Evolutionary conservation across 2,113 vertebrate genomes (phyloP).

Genomic region (Mugil cephalus): DNA sequence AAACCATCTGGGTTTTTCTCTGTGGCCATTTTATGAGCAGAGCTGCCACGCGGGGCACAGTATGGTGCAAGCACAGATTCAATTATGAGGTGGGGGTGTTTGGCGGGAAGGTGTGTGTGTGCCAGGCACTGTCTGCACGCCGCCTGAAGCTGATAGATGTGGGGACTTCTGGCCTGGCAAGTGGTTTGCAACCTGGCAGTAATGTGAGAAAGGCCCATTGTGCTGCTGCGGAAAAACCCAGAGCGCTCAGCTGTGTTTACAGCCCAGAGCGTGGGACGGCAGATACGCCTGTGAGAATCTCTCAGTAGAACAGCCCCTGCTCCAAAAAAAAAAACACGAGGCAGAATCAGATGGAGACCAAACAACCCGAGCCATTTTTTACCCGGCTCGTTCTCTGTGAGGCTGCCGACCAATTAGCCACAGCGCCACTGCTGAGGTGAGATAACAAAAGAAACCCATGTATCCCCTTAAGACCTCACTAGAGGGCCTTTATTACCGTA

Average conservation of each 20-base stretch:
- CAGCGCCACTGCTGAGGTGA: constrained; percentile 61
- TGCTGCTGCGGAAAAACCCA: constrained; percentile 45
- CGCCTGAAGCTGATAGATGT: constrained; percentile 67
- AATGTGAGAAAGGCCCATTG: constrained; percentile 58
- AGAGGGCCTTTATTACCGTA: constrained; percentile 74
- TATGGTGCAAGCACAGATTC: constrained; percentile 64
- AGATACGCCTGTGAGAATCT: constrained; percentile 39
- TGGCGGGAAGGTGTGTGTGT: constrained; percentile 46
- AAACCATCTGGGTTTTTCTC: constrained; percentile 66
- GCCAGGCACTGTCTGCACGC: constrained; percentile 33
- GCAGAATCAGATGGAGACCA: constrained; percentile 50
- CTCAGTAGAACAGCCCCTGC: constrained; percentile 1
- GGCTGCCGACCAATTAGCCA: constrained; percentile 69
- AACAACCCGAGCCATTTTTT: constrained; percentile 34
- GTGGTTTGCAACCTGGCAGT: constrained; percentile 58
- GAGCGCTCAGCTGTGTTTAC: constrained; percentile 65
- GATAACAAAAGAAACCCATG: constrained; percentile 76
- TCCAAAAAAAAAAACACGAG: constrained; percentile 47
- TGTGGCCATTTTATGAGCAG: constrained; percentile 57
- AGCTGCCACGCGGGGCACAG: constrained; percentile 54
- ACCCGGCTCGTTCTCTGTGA: constrained; percentile 33
- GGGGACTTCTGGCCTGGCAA: constrained; percentile 55
- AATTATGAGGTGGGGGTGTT: constrained; percentile 68
- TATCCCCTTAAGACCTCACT: constrained; percentile 75
- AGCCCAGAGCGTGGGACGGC: constrained; percentile 35